Evolutionary conservation across 2,797 vertebrate species (phyloP).

Genomic region (Ctenosaura bakeri): DNA sequence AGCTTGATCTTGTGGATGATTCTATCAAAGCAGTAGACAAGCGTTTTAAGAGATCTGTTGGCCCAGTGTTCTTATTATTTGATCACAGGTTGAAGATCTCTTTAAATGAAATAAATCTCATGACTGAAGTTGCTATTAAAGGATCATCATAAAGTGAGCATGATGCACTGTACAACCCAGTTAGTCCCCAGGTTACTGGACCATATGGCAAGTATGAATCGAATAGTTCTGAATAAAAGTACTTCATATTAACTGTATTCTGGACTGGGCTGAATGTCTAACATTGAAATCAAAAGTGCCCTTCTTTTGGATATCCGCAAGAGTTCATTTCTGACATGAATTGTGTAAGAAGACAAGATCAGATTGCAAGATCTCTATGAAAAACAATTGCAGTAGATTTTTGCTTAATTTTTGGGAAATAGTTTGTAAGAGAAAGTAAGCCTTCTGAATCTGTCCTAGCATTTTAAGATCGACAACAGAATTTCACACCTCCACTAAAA

Average conservation of each 20-base stretch:
- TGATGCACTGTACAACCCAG: slow-evolving; percentile 65
- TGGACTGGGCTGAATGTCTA: background rate
- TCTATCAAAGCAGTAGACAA: slow-evolving; percentile 64
- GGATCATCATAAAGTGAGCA: slow-evolving; percentile 74
- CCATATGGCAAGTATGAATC: background rate
- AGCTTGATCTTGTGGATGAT: slow-evolving; percentile 62
- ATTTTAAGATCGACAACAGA: slow-evolving; percentile 53
- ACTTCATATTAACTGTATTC: background rate
- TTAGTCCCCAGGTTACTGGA: slow-evolving; percentile 7
- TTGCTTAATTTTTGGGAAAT: slow-evolving; percentile 51
- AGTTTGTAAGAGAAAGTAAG: slow-evolving; percentile 59
- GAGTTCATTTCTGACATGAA: slow-evolving; percentile 62
- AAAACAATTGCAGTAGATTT: slow-evolving; percentile 47
- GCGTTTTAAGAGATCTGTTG: slow-evolving; percentile 64
- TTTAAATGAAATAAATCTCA: slow-evolving; percentile 67
- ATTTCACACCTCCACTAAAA: slow-evolving; percentile 62
- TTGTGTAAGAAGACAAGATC: slow-evolving; percentile 56
- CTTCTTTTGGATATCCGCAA: slow-evolving; percentile 77
- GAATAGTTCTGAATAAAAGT: slow-evolving; percentile 3
- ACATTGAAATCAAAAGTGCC: slow-evolving; percentile 62
- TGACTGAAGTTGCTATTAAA: slow-evolving; percentile 67
- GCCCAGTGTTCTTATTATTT: slow-evolving; percentile 60
- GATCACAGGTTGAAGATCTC: slow-evolving; percentile 56
- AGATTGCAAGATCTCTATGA: slow-evolving; percentile 51
- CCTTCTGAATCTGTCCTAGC: slow-evolving; percentile 56